Conservation (phyloP, 2,113 vertebrate species). For the Pogonocichla stellata region DNA sequence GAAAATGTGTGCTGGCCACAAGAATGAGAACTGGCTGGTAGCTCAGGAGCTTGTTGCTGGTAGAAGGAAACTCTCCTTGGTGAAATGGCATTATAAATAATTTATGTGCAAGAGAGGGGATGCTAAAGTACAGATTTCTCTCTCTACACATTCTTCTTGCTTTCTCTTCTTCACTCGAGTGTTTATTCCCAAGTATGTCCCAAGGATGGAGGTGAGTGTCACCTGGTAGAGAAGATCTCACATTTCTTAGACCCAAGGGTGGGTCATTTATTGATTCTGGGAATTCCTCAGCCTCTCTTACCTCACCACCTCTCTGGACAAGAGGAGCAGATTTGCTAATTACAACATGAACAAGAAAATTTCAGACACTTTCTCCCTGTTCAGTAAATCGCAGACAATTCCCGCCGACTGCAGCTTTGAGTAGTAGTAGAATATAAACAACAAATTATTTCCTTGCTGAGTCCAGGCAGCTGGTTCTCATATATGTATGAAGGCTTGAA, state of each 20-base stretch:
- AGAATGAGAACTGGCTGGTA: background rate
- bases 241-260: background rate
- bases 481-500: background rate
- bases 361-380: background rate
- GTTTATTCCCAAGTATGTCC: background rate
- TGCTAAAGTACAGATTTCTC: background rate
- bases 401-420: background rate
- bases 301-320: background rate
- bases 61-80: background rate
- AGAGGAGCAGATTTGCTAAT: background rate
- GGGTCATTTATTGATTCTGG: background rate
- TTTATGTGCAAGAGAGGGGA: background rate
- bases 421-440: background rate
- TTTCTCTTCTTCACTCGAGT: background rate
- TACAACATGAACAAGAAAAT: background rate
- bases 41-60: background rate
- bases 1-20: background rate
- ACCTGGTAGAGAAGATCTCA: background rate
- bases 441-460: conserved; percentile 12
- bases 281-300: background rate
- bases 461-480: background rate
- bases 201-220: background rate
- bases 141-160: background rate
- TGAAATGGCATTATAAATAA: background rate
- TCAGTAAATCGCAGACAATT: background rate